These are phyloP conservation scores for Drosophila neotestacea DNA, from an alignment of 2,888 invertebrate species.

Conservation along the genomic window DNA sequence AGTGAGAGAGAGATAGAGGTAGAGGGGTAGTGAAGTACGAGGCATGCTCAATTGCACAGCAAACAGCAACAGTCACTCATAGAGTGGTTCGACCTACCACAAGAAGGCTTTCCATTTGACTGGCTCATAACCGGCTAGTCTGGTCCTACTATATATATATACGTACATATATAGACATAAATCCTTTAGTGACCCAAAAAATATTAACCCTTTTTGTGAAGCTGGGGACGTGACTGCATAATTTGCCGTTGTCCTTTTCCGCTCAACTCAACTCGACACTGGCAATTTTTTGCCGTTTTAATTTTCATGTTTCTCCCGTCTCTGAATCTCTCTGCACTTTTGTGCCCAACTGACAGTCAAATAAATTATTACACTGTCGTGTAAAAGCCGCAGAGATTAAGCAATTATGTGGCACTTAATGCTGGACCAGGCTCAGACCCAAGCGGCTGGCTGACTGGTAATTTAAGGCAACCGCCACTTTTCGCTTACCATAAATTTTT, in stretches of 20 bases:
- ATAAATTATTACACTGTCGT: constrained; percentile 82
- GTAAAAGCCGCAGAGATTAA: constrained; percentile 82
- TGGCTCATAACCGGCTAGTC: constrained; percentile 28
- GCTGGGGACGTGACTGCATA: constrained; percentile 77
- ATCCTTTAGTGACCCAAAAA: constrained; percentile 65
- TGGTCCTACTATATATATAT: background rate
- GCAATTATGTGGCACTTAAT: constrained; percentile 82
- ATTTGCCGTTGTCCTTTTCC: constrained; percentile 73
- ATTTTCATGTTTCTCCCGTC: constrained; percentile 61
- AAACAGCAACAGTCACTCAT: constrained; percentile 44
- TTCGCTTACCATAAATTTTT: constrained; percentile 63
- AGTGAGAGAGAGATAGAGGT: no score
- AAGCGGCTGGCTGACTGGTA: constrained; percentile 3
- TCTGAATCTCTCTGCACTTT: constrained; percentile 20
- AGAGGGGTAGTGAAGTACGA: constrained; percentile 13
- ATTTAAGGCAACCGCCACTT: constrained; percentile 52
- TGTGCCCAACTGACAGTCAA: constrained; percentile 69
- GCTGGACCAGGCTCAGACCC: constrained; percentile 55
- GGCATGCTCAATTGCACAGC: constrained; percentile 41
- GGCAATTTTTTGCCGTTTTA: constrained; percentile 71
- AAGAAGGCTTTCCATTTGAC: constrained; percentile 36
- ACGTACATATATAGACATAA: constrained; percentile 50
- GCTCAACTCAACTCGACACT: constrained; percentile 30
- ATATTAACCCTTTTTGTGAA: constrained; percentile 58
- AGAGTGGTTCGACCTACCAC: constrained; percentile 30